Conservation (phyloP, 1,140 invertebrate genomes). For the Aphelenchoides besseyi region DNA sequence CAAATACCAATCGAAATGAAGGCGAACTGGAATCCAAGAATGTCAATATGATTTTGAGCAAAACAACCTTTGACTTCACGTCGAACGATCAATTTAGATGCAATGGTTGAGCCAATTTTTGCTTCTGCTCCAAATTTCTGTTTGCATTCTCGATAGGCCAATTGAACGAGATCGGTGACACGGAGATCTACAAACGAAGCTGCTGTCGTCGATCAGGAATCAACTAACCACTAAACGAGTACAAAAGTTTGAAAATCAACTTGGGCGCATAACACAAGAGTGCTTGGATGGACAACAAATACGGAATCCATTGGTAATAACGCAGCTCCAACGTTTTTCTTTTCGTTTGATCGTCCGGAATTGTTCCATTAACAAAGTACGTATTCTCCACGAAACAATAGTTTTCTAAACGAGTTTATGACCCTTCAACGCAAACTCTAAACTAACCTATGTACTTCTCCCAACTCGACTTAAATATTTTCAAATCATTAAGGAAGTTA, state of each 20-base stretch:
- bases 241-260: slow-evolving; percentile 48
- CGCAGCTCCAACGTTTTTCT: slow-evolving; percentile 40
- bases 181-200: slow-evolving; percentile 38
- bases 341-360: slow-evolving; percentile 25
- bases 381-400: slow-evolving; percentile 55
- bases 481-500: not conserved
- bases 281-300: slow-evolving; percentile 38
- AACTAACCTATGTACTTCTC: slow-evolving; percentile 51
- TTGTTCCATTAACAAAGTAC: slow-evolving; percentile 41
- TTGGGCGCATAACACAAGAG: slow-evolving; percentile 47
- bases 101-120: slow-evolving; percentile 41
- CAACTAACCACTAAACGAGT: slow-evolving; percentile 44
- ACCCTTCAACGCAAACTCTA: too few species aligned
- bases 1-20: slow-evolving; percentile 43
- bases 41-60: slow-evolving; percentile 15
- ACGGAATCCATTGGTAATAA: slow-evolving; percentile 53
- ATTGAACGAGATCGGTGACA: slow-evolving; percentile 45
- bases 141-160: slow-evolving; percentile 47
- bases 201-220: slow-evolving; percentile 21
- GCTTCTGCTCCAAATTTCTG: slow-evolving; percentile 22
- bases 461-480: slow-evolving; percentile 32
- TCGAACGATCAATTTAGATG: slow-evolving; percentile 26
- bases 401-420: too few species aligned
- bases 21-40: slow-evolving; percentile 24
- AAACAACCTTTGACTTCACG: slow-evolving; percentile 31